Evolutionary conservation across 35 echinoderm and acorn worm species (phyloP).

Genomic region (Ophiothrix spiculata): DNA sequence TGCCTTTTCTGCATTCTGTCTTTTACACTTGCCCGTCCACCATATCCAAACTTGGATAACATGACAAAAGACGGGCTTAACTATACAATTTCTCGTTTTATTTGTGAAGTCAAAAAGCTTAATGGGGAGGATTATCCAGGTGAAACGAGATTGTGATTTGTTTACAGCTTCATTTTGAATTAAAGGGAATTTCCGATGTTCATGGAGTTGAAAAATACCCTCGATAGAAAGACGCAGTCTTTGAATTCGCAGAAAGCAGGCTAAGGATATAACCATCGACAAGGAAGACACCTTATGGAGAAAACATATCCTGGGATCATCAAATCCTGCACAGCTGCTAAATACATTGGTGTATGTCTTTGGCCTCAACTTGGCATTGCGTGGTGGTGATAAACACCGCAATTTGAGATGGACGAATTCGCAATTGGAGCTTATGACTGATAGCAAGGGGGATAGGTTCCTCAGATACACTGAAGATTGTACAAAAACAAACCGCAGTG

Average conservation of each 20-base stretch:
- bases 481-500: neutral
- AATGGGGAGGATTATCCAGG: constrained; percentile 26
- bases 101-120: constrained; percentile 33
- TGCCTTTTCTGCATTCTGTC: no score
- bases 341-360: neutral
- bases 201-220: constrained; percentile 13
- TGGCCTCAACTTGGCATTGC: neutral
- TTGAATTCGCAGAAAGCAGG: constrained; percentile 16
- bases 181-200: neutral
- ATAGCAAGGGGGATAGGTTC: neutral
- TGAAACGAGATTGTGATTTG: constrained; percentile 28
- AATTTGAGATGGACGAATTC: no score
- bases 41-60: neutral
- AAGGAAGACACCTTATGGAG: constrained; percentile 22
- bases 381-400: no score
- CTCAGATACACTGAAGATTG: neutral
- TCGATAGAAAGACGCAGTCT: constrained; percentile 18
- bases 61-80: constrained; percentile 28
- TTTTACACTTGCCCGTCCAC: no score
- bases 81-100: neutral
- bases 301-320: neutral
- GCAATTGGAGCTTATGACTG: neutral
- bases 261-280: constrained; percentile 8
- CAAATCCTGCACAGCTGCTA: constrained; percentile 2
- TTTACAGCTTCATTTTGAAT: constrained; percentile 16